A percentile compares a stretch with the other conserved stretches of the same genome.
Evolutionary conservation across 2,888 invertebrate genomes (phyloP).

Genomic region (Pherbina coryleti): DNA sequence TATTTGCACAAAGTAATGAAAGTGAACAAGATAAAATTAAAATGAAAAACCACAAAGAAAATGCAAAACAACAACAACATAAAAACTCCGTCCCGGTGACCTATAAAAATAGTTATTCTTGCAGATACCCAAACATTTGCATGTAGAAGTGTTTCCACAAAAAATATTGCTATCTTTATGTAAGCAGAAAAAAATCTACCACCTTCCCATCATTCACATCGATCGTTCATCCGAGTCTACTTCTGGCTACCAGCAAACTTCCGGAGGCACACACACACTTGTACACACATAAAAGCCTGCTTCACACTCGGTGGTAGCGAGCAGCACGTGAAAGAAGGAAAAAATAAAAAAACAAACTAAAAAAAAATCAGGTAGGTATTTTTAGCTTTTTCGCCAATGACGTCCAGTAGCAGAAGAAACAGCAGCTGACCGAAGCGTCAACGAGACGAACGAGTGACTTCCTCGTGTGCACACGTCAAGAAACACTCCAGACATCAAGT

Average conservation of each 20-base stretch:
- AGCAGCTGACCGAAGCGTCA: conserved; percentile 17
- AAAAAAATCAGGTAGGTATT: neutral
- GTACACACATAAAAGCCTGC: neutral
- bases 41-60: neutral
- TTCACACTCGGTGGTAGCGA: neutral
- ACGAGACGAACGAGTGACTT: conserved; percentile 3
- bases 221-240: neutral
- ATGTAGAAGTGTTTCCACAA: too few relatives aligned
- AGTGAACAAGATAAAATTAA: neutral
- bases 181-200: neutral
- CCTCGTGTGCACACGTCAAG: conserved; percentile 19
- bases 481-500: conserved; percentile 18
- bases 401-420: conserved; percentile 1
- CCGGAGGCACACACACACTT: conserved; percentile 3
- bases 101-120: conserved; percentile 6
- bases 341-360: too few relatives aligned
- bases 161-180: too few relatives aligned
- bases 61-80: neutral
- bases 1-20: conserved; percentile 13
- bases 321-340: neutral
- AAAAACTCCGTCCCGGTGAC: conserved; percentile 5
- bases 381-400: conserved; percentile 15
- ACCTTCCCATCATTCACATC: neutral
- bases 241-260: conserved; percentile 4
- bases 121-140: neutral